Percentiles rank a stretch among this genome's conserved stretches.
phyloP scores from a whole-genome alignment of 2,113 vertebrate genomes.

The Zootoca vivipara region DNA sequence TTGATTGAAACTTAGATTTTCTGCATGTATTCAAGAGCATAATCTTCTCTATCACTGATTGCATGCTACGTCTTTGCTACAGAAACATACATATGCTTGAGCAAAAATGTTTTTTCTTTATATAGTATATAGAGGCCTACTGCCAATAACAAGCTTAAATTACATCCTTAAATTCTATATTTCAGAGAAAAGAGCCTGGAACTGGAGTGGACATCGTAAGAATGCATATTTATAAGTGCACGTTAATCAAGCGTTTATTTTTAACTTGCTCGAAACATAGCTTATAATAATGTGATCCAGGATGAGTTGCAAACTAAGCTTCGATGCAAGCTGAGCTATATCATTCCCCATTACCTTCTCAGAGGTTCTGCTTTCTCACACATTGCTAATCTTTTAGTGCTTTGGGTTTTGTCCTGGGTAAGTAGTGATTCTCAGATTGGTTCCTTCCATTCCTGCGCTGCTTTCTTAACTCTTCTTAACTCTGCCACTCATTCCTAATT shows the following conservation, averaged over 20 bases:
- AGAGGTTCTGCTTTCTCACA: conserved; percentile 24
- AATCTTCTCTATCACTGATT: background rate
- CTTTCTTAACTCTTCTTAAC: conserved; percentile 50
- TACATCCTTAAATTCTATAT: background rate
- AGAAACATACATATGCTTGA: background rate
- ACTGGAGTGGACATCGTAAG: background rate
- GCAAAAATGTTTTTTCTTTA: background rate
- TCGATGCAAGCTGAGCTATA: conserved; percentile 46
- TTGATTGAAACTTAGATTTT: background rate
- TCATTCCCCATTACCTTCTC: conserved; percentile 38
- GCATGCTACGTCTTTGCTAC: background rate
- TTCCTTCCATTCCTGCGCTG: conserved; percentile 32
- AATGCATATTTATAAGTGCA: conserved; percentile 32
- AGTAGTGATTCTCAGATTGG: conserved; percentile 34
- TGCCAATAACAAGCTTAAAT: background rate
- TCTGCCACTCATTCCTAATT: conserved; percentile 52
- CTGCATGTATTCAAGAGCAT: background rate
- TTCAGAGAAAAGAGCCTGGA: background rate
- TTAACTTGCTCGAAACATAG: conserved; percentile 32
- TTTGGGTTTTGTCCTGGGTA: conserved; percentile 10
- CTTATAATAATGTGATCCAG: conserved; percentile 10
- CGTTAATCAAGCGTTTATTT: conserved; percentile 5
- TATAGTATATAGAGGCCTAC: background rate
- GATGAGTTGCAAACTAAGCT: conserved; percentile 44
- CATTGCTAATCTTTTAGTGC: background rate